Percentiles rank a stretch among this genome's conserved stretches.
These are phyloP conservation scores for Eufriesea mexicana DNA, from an alignment of 1,140 invertebrate species.

Conservation along the genomic window DNA sequence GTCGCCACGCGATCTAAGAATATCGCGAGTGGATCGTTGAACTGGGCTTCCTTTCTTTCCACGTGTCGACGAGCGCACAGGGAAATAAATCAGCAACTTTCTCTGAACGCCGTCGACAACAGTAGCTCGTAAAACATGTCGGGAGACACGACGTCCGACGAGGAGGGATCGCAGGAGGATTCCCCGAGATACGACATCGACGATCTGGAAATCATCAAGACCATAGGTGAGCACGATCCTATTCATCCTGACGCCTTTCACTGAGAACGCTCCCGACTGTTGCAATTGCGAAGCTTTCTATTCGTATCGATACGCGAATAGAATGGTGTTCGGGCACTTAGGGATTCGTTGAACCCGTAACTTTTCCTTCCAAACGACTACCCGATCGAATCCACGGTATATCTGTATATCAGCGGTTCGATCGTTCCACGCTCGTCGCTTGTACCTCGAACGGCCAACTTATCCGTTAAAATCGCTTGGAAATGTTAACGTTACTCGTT, in stretches of 20 bases:
- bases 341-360: background rate
- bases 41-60: conserved; percentile 66
- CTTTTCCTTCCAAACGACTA: background rate
- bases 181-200: conserved; percentile 88
- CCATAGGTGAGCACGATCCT: conserved; percentile 86
- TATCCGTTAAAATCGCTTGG: background rate
- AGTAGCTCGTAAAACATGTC: conserved; percentile 68
- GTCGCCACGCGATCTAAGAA: conserved; percentile 64
- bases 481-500: background rate
- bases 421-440: background rate
- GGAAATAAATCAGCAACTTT: conserved; percentile 68
- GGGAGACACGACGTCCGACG: conserved; percentile 75
- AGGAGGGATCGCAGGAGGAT: conserved; percentile 84
- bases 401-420: background rate
- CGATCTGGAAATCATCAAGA: conserved; percentile 91
- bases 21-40: conserved; percentile 71
- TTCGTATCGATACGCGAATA: conserved; percentile 3
- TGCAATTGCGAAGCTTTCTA: conserved; percentile 7
- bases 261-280: background rate
- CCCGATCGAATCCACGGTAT: background rate
- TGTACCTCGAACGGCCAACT: background rate
- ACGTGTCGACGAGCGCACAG: conserved; percentile 51
- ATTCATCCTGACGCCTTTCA: background rate
- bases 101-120: conserved; percentile 32
- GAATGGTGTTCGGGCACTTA: background rate